A percentile compares a stretch with the other conserved stretches of the same genome.
phyloP scores from a whole-genome alignment of 92 coral and sea anemone species.

The Desmophyllum pertusum region DNA sequence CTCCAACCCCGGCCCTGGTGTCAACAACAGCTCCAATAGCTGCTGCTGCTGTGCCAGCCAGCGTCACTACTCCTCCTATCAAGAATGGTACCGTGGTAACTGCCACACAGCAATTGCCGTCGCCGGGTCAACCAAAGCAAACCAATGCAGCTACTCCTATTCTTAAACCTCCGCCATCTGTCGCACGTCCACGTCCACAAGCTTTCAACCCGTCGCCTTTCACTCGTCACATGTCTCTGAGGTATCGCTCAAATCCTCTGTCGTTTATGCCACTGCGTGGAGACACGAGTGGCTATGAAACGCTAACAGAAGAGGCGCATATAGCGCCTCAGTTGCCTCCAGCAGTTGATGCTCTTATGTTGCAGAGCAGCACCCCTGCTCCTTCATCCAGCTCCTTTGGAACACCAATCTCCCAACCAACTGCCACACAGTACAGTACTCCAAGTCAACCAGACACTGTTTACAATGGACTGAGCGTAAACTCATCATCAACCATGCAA shows the following conservation, averaged over 20 bases:
- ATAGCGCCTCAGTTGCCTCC: slow-evolving; percentile 90
- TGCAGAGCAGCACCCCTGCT: slow-evolving; percentile 37
- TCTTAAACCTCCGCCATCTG: slow-evolving; percentile 89
- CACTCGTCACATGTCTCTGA: slow-evolving; percentile 95
- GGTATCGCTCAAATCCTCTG: slow-evolving; percentile 95
- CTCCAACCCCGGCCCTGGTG: too few species aligned
- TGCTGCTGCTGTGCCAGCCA: slow-evolving; percentile 58
- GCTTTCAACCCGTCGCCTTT: slow-evolving; percentile 94
- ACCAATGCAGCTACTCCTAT: slow-evolving; percentile 66
- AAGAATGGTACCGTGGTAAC: slow-evolving; percentile 63
- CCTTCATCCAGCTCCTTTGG: slow-evolving; percentile 41
- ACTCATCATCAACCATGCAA: slow-evolving; percentile 15
- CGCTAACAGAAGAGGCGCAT: slow-evolving; percentile 84
- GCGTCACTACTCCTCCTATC: slow-evolving; percentile 52
- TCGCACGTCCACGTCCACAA: slow-evolving; percentile 91
- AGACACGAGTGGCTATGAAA: slow-evolving; percentile 78
- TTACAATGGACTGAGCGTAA: slow-evolving; percentile 56
- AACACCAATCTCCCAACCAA: slow-evolving; percentile 30
- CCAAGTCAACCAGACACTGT: slow-evolving; percentile 39
- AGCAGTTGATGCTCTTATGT: slow-evolving; percentile 70
- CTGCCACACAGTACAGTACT: slow-evolving; percentile 41
- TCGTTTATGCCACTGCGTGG: slow-evolving; percentile 86
- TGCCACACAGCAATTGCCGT: slow-evolving; percentile 34
- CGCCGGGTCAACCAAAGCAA: slow-evolving; percentile 35
- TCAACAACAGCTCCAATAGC: slow-evolving; percentile 39